Percentiles rank a stretch among this genome's conserved stretches.
These are phyloP conservation scores for Heliconius eleuchia DNA, from an alignment of 1,140 invertebrate genomes.

Conservation along the genomic window DNA sequence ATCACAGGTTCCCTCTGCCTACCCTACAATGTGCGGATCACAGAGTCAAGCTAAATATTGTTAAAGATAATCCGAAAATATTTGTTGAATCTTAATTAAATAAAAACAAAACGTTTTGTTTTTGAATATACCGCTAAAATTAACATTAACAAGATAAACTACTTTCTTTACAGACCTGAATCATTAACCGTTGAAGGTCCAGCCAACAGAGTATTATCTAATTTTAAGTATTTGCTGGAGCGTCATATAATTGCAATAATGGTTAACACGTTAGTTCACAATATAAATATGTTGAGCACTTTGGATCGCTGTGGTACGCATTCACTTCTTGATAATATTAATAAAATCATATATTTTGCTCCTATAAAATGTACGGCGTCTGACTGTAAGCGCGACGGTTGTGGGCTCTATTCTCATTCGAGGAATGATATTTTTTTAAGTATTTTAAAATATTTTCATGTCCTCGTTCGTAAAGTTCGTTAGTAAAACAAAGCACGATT, in stretches of 20 bases:
- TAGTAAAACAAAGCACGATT: too few species aligned
- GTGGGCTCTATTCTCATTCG: neutral
- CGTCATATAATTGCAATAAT: conserved; percentile 59
- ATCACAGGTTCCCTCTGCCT: too few species aligned
- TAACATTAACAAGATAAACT: neutral
- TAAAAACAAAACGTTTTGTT: too few species aligned
- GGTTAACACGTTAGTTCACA: conserved; percentile 50
- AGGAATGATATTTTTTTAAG: too few species aligned
- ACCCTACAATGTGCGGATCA: too few species aligned
- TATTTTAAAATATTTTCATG: too few species aligned
- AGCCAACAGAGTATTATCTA: conserved; percentile 55
- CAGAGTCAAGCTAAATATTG: too few species aligned
- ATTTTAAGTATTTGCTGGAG: conserved; percentile 61
- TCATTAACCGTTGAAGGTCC: conserved; percentile 58
- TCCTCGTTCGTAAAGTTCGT: too few species aligned
- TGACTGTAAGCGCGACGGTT: neutral
- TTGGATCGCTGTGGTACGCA: conserved; percentile 30
- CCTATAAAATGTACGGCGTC: neutral
- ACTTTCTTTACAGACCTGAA: conserved; percentile 51
- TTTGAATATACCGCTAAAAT: neutral
- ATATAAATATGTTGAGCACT: conserved; percentile 48
- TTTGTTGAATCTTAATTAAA: too few species aligned
- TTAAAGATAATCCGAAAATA: too few species aligned
- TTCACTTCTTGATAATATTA: neutral
- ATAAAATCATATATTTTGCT: neutral